Evolutionary conservation across 1,140 invertebrate genomes (phyloP).

Genomic region (Luehdorfia chinensis): DNA sequence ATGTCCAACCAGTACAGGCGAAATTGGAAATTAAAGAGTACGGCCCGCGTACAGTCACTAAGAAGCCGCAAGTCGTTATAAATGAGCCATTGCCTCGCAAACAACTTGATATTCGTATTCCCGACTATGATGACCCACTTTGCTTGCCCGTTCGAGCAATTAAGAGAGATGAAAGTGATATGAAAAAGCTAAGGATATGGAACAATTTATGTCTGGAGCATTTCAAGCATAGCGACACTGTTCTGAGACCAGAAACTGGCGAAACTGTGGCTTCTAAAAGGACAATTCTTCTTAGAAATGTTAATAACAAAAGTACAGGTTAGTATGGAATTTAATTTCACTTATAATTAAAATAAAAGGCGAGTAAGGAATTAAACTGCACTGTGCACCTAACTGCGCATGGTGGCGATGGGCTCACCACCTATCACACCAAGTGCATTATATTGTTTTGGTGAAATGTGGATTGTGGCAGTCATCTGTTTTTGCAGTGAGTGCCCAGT

Average conservation of each 20-base stretch:
- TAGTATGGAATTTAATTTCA: too few species aligned
- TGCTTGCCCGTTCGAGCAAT: slow-evolving; percentile 57
- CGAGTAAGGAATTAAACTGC: too few species aligned
- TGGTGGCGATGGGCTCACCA: too few species aligned
- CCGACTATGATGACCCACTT: slow-evolving; percentile 60
- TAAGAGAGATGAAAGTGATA: slow-evolving; percentile 32
- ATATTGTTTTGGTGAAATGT: too few species aligned
- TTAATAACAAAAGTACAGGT: slow-evolving; percentile 45
- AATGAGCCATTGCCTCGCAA: slow-evolving; percentile 13
- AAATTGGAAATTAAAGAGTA: slow-evolving; percentile 18
- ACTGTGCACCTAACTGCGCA: too few species aligned
- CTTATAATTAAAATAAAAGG: too few species aligned
- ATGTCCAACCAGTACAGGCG: neutral
- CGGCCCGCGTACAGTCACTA: slow-evolving; percentile 9
- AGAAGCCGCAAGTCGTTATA: slow-evolving; percentile 2
- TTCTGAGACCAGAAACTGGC: slow-evolving; percentile 38
- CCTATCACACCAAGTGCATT: too few species aligned
- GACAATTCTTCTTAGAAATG: slow-evolving; percentile 46
- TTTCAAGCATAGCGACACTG: slow-evolving; percentile 39
- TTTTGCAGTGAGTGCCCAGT: too few species aligned
- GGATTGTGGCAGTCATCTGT: too few species aligned
- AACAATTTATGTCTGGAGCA: slow-evolving; percentile 59
- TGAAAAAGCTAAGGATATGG: slow-evolving; percentile 46
- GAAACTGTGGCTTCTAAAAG: slow-evolving; percentile 44
- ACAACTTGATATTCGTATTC: slow-evolving; percentile 40